These are phyloP conservation scores for Leptoteleia sp. DNA, from an alignment of 1,140 invertebrate species.

Conservation along the genomic window DNA sequence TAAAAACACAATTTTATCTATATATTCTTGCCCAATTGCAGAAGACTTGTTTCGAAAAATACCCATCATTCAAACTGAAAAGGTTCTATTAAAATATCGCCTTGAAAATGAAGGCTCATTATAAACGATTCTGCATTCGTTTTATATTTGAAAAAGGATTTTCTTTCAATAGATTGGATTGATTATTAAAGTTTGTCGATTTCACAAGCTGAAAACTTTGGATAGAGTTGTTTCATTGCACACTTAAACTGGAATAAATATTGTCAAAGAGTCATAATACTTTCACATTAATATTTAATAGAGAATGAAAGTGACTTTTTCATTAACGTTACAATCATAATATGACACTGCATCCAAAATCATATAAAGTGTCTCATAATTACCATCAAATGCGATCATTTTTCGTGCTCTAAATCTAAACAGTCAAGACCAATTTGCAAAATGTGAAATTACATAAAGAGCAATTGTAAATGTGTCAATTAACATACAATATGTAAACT, in stretches of 20 bases:
- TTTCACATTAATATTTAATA: slow-evolving; percentile 7
- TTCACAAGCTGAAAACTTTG: background rate
- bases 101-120: slow-evolving; percentile 22
- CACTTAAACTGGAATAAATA: background rate
- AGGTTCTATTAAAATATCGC: slow-evolving; percentile 19
- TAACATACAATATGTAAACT: slow-evolving; percentile 51
- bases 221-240: background rate
- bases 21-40: background rate
- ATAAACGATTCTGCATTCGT: slow-evolving; percentile 17
- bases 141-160: slow-evolving; percentile 16
- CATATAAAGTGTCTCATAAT: background rate
- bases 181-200: slow-evolving; percentile 9
- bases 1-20: too few relatives aligned
- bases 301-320: background rate
- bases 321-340: background rate
- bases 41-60: background rate
- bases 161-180: slow-evolving; percentile 14
- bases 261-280: background rate
- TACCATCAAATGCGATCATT: background rate
- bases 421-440: slow-evolving; percentile 16
- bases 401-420: slow-evolving; percentile 10
- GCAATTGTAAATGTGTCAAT: slow-evolving; percentile 14
- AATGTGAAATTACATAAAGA: slow-evolving; percentile 20
- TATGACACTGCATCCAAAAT: background rate
- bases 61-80: slow-evolving; percentile 8